Base-by-base conservation (phyloP, 2,113 vertebrate species). In the Microtus montanus region DNA sequence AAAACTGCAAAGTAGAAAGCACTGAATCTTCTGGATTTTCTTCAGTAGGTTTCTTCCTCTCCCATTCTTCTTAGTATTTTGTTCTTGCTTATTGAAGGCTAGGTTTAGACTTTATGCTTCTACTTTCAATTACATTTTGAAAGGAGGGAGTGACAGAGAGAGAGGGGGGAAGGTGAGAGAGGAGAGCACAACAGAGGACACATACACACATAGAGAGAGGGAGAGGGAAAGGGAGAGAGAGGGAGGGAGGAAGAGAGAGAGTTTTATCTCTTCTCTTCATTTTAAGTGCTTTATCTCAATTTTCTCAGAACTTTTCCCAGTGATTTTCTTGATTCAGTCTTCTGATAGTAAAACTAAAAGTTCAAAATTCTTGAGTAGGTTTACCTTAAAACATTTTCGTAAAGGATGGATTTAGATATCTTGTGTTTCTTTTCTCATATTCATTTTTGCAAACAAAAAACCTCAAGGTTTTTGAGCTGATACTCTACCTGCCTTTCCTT, bases 1-100 rank as follows among this genome's bases (percentile, higher is more conserved):
- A 92, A 83, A 92, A 92, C 10, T 44, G 35, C 73, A 92, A 90
- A 82, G 8, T 61, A 90, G 98, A 98, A 74, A 99, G 95, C 71
- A 98, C 97, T 96, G 99, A 98, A 89, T 99, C 98, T 93, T 99
- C 98, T 38, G 97, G 98, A 97, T 98, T 98, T 92, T 30, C 38
- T 77, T 96, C 54, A 79, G 28, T 85, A 73, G 96, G 95, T 0
- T 86, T 86, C 98, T 98, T 98, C 98, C 49, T 98, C 95, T 96
- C 98, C 96, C 97, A 68, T 93, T 97, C 54, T 82, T 79, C 58
- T 63, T 41, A 63, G 92, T 97, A 92, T 97, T 97, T 87, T 98
- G 98, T 28, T 85, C 86, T 2, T 96, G 54, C 79, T 97, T 96
- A 52, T 97, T 94, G 79, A 78, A 12, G 2, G 26, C 35, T 63